A percentile compares a stretch with the other conserved stretches of the same genome.
Evolutionary conservation across 2,888 invertebrate species (phyloP).

Genomic region (Caenorhabditis sinica): DNA sequence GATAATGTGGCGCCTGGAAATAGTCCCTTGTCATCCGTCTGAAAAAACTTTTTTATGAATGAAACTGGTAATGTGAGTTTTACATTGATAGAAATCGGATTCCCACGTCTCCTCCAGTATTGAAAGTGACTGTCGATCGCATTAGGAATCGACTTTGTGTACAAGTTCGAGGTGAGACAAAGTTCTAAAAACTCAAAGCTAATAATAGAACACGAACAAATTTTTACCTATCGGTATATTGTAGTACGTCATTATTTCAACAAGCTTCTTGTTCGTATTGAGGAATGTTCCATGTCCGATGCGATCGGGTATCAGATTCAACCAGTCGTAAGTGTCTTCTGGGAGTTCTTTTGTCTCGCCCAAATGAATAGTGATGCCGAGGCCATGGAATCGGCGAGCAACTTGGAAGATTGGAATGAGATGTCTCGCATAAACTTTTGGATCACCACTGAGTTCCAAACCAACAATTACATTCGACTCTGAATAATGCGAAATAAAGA

Average conservation of each 20-base stretch:
- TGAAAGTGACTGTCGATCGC: conserved; percentile 50
- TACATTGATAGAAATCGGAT: conserved; percentile 41
- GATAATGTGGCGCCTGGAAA: conserved; percentile 11
- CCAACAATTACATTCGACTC: conserved; percentile 62
- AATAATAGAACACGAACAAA: neutral
- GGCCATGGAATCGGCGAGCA: conserved; percentile 41
- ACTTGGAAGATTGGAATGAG: conserved; percentile 48
- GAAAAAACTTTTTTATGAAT: conserved; percentile 25
- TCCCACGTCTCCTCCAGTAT: conserved; percentile 54
- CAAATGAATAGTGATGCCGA: conserved; percentile 57
- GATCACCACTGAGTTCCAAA: conserved; percentile 66
- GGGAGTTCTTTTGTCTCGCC: conserved; percentile 25
- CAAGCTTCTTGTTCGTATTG: conserved; percentile 13
- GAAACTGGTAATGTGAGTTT: neutral
- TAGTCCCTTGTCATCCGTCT: conserved; percentile 72
- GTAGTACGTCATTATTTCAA: conserved; percentile 4
- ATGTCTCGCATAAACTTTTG: conserved; percentile 47
- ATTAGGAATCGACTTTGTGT: conserved; percentile 34
- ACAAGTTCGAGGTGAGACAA: conserved; percentile 67
- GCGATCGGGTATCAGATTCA: conserved; percentile 54
- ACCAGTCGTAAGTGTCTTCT: conserved; percentile 32
- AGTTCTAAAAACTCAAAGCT: conserved; percentile 53
- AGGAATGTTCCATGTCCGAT: conserved; percentile 66
- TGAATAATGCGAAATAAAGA: neutral
- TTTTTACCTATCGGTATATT: conserved; percentile 44